Evolutionary conservation across 2,888 invertebrate species (phyloP), one percentile per base, ranked within the genome.

Genomic region (Mesorhabditis belari): DNA sequence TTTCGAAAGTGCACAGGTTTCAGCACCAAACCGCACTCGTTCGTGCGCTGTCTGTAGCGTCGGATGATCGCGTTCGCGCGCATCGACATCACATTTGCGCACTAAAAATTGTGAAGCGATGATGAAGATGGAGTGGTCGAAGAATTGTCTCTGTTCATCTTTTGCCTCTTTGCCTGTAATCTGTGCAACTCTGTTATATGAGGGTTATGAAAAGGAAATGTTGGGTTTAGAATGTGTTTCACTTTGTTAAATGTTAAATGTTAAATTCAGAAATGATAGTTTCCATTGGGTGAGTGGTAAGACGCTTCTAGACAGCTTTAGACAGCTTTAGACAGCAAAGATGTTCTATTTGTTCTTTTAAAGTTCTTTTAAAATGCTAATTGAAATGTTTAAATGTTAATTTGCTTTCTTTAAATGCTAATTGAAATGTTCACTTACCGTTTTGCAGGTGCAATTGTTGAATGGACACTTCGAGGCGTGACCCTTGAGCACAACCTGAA

Each of bases 1-100:
- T 79, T 79, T 55, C 74, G 73, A 62, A 79, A 79, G 58, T 79
- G 79, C 5, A 79, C 79, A 5, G 79, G 79, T 61, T 79, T 79
- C 21, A 79, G 66, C 3, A 79, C 79, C 23, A 79, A 62, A 17
- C 79, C 79, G 44, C 79, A 76, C 35, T 80, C 79, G 29, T 74
- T 60, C 23, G 78, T 76, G 17, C 79, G 64, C 6, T 77, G 76
- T 23, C 79, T 71, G 60, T 79, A 79, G 35, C 79, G 71, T 9
- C 79, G 62, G 56, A 79, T 79, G 63, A 79, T 79, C 5, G 79
- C 79, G 58, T 80, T 79, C 25, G 79, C 79, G 24, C 79, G 65
- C 77, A 79, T 77, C 23, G 73, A 72, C 79, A 79, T 79, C 61
- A 79, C 79, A 62, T 79, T 79, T 4, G 76, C 66, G 64, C 79